Percentiles rank a stretch among this genome's conserved stretches.
These are phyloP conservation scores for Furnarius figulus DNA, from an alignment of 2,113 vertebrate species.

Conservation along the genomic window DNA sequence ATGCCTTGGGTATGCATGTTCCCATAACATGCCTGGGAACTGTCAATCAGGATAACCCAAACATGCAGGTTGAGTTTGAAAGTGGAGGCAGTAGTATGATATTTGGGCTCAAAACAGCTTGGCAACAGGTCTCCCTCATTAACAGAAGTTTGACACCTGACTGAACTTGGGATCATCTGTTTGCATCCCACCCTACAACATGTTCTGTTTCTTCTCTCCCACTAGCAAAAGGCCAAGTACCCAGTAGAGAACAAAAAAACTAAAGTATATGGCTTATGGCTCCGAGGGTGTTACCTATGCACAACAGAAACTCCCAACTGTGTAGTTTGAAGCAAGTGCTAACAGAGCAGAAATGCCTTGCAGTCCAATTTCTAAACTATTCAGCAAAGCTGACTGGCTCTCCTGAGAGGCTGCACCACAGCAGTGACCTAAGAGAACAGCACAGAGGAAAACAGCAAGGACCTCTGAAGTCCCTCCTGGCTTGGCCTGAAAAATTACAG, in stretches of 20 bases:
- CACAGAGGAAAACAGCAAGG: not conserved
- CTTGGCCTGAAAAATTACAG: not conserved
- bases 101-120: not conserved
- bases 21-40: not conserved
- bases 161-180: not conserved
- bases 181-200: not conserved
- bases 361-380: not conserved
- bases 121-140: not conserved
- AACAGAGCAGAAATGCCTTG: not conserved
- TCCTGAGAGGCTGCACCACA: accelerated
- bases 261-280: not conserved
- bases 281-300: not conserved
- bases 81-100: not conserved
- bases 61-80: not conserved
- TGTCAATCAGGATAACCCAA: not conserved
- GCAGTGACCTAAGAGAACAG: not conserved
- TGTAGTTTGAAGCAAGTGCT: not conserved
- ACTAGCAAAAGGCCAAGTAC: not conserved
- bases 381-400: not conserved
- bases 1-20: not conserved
- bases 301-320: not conserved
- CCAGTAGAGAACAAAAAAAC: not conserved
- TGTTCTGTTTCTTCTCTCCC: not conserved
- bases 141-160: not conserved
- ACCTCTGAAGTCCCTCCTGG: not conserved